Percentiles rank a stretch among this genome's conserved stretches.
Conservation (phyloP, 2,113 vertebrate genomes). For the Megalops atlanticus region DNA sequence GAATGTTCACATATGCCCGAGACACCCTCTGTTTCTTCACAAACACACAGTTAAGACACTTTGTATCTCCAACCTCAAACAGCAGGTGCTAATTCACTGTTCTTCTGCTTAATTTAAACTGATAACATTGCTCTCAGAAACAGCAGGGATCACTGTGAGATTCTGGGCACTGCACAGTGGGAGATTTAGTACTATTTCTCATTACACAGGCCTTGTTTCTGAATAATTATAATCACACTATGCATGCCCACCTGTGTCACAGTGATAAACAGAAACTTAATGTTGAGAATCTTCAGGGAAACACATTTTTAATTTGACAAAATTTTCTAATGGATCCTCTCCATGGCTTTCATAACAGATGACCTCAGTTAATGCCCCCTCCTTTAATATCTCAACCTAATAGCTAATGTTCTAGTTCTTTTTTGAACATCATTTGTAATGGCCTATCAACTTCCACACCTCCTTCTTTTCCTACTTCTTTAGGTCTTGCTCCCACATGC, state of each 20-base stretch:
- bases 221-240: constrained; percentile 15
- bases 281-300: background rate
- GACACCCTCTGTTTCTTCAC: constrained; percentile 16
- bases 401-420: too few species aligned
- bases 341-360: background rate
- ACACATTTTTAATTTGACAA: too few species aligned
- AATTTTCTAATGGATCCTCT: background rate
- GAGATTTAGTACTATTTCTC: constrained; percentile 4
- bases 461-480: too few species aligned
- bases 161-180: background rate
- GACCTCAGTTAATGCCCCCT: too few species aligned
- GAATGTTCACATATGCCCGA: constrained; percentile 21
- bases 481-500: too few species aligned
- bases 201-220: background rate
- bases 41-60: constrained; percentile 12
- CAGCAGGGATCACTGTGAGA: constrained; percentile 1
- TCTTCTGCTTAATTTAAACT: constrained; percentile 22
- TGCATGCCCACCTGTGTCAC: background rate
- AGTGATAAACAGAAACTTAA: background rate
- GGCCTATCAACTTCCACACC: too few species aligned
- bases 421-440: too few species aligned
- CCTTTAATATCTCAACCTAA: too few species aligned
- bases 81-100: constrained; percentile 34
- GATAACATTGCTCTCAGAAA: background rate
- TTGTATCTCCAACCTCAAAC: constrained; percentile 17